Conservation (phyloP, 2,797 vertebrate genomes). For the Coranthus polyacanthus region DNA sequence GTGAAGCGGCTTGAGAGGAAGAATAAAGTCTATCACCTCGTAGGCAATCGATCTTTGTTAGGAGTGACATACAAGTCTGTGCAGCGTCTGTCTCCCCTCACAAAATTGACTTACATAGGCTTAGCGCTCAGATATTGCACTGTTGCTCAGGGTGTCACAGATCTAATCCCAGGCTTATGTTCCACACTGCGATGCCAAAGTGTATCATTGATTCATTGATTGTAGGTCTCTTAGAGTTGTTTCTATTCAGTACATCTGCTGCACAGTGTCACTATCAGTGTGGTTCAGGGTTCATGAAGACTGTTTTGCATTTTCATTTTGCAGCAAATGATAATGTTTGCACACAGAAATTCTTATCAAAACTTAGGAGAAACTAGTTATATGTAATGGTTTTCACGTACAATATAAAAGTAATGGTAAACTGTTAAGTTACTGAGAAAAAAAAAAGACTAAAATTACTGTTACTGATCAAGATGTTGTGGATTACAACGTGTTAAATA, state of each 20-base stretch:
- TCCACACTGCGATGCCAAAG: constrained; percentile 28
- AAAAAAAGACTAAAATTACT: too few species aligned
- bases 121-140: constrained; percentile 58
- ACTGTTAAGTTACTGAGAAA: too few species aligned
- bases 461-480: too few species aligned
- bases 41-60: constrained; percentile 63
- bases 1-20: constrained; percentile 39
- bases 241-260: constrained; percentile 10
- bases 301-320: not conserved
- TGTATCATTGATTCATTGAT: constrained; percentile 55
- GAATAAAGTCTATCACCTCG: constrained; percentile 45
- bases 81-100: constrained; percentile 37
- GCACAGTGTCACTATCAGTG: constrained; percentile 2
- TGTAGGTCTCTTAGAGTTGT: constrained; percentile 11
- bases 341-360: too few species aligned
- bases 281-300: not conserved
- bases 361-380: too few species aligned
- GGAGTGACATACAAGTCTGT: constrained; percentile 42
- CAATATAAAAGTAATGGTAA: too few species aligned
- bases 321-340: too few species aligned
- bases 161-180: constrained; percentile 37
- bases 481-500: too few species aligned
- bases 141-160: constrained; percentile 52
- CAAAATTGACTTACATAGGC: constrained; percentile 49
- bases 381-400: too few species aligned